Conservation (phyloP, 2,113 vertebrate species). For the Microtus oregoni region DNA sequence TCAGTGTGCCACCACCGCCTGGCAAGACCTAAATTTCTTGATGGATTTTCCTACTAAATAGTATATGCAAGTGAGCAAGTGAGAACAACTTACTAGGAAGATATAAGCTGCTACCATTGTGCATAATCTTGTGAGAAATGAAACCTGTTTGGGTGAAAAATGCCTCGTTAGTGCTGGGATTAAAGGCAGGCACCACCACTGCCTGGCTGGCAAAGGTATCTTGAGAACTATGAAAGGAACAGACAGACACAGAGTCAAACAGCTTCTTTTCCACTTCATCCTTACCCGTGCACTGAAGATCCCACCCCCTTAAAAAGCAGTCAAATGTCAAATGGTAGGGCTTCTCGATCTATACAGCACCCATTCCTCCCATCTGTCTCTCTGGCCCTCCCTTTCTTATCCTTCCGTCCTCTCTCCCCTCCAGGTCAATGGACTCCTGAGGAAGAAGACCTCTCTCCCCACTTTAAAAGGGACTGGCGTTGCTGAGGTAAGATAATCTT, state of each 20-base stretch:
- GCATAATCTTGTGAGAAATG: neutral
- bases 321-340: neutral
- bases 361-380: neutral
- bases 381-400: neutral
- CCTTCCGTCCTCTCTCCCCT: neutral
- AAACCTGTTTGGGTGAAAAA: neutral
- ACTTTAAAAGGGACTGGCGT: neutral
- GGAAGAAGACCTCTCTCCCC: neutral
- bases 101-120: neutral
- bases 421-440: neutral
- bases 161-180: too few species aligned
- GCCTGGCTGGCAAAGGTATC: neutral
- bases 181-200: too few species aligned
- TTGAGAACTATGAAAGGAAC: neutral
- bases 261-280: neutral
- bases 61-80: neutral
- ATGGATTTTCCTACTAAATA: neutral
- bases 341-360: neutral
- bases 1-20: too few species aligned
- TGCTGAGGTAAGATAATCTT: neutral
- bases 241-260: neutral
- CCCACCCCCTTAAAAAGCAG: neutral
- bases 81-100: neutral
- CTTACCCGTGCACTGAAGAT: neutral
- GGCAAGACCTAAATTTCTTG: conserved; percentile 26